These are phyloP conservation scores for Picathartes gymnocephalus DNA, from an alignment of 2,113 vertebrate species.

Conservation along the genomic window DNA sequence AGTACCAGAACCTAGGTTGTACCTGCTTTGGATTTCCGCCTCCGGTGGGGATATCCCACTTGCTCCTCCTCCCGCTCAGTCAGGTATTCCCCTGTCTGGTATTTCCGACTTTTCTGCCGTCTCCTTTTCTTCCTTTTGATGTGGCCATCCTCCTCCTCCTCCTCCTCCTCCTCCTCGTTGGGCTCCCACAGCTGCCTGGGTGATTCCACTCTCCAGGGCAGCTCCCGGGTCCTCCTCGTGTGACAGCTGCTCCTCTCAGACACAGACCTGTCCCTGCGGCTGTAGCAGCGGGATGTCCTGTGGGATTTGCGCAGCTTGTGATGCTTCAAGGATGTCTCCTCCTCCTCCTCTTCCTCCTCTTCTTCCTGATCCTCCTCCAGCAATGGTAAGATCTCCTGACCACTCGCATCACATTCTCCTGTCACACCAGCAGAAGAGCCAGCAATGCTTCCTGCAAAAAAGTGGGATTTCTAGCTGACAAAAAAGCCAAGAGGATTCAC, in stretches of 20 bases:
- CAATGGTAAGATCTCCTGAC: slow-evolving; percentile 63
- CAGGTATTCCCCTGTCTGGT: slow-evolving; percentile 92
- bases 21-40: slow-evolving; percentile 75
- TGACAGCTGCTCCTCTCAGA: slow-evolving; percentile 67
- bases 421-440: slow-evolving; percentile 63
- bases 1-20: background rate
- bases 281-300: slow-evolving; percentile 63
- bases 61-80: slow-evolving; percentile 82
- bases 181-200: slow-evolving; percentile 71
- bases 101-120: slow-evolving; percentile 89
- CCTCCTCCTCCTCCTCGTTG: slow-evolving; percentile 73
- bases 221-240: slow-evolving; percentile 69
- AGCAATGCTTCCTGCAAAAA: slow-evolving; percentile 66
- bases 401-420: slow-evolving; percentile 60
- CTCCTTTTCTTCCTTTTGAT: slow-evolving; percentile 84
- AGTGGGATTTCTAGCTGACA: background rate
- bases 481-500: background rate
- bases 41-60: slow-evolving; percentile 59
- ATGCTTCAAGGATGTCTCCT: slow-evolving; percentile 60
- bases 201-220: slow-evolving; percentile 75
- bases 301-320: slow-evolving; percentile 73
- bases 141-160: slow-evolving; percentile 69
- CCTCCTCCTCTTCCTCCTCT: slow-evolving; percentile 62
- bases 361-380: slow-evolving; percentile 63
- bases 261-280: slow-evolving; percentile 64